Percentiles rank a stretch among this genome's conserved stretches.
Evolutionary conservation across 1,140 invertebrate species (phyloP).

Genomic region (Drosophila asahinai): DNA sequence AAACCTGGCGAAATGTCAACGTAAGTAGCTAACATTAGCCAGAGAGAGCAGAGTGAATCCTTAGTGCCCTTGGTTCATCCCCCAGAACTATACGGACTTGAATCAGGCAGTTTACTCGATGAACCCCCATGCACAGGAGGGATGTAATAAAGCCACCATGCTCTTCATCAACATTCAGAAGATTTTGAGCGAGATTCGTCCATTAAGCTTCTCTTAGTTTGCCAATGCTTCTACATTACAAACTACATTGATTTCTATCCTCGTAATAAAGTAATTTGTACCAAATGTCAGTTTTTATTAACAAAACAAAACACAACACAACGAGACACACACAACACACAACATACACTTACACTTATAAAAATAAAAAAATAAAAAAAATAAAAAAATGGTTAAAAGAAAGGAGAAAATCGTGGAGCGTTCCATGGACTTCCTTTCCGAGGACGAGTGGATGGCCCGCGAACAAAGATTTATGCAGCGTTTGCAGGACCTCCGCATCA

Average conservation of each 20-base stretch:
- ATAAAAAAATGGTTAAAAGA: slow-evolving; percentile 19
- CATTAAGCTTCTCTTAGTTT: slow-evolving; percentile 65
- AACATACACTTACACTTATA: not conserved
- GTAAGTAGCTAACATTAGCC: slow-evolving; percentile 28
- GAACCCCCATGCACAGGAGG: slow-evolving; percentile 50
- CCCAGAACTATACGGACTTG: slow-evolving; percentile 62
- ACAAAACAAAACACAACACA: slow-evolving; percentile 14
- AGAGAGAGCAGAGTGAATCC: rapidly evolving
- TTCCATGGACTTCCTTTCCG: slow-evolving; percentile 7
- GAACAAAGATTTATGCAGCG: slow-evolving; percentile 49
- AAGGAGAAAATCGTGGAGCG: not conserved
- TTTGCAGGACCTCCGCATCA: slow-evolving; percentile 47
- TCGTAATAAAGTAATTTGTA: not conserved
- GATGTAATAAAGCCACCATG: slow-evolving; percentile 47
- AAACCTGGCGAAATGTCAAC: slow-evolving; percentile 71
- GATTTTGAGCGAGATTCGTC: slow-evolving; percentile 56
- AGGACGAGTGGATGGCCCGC: slow-evolving; percentile 36
- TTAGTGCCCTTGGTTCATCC: not conserved
- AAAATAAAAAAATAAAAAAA: slow-evolving; percentile 1
- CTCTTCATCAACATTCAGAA: slow-evolving; percentile 49
- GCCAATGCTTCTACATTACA: slow-evolving; percentile 1
- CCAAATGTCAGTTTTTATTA: slow-evolving; percentile 10
- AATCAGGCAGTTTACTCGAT: slow-evolving; percentile 65
- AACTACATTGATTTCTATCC: slow-evolving; percentile 11
- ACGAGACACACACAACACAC: slow-evolving; percentile 6